A percentile compares a stretch with the other conserved stretches of the same genome.
Evolutionary conservation across 2,113 vertebrate genomes (phyloP).

Genomic region (Ascaphus truei): DNA sequence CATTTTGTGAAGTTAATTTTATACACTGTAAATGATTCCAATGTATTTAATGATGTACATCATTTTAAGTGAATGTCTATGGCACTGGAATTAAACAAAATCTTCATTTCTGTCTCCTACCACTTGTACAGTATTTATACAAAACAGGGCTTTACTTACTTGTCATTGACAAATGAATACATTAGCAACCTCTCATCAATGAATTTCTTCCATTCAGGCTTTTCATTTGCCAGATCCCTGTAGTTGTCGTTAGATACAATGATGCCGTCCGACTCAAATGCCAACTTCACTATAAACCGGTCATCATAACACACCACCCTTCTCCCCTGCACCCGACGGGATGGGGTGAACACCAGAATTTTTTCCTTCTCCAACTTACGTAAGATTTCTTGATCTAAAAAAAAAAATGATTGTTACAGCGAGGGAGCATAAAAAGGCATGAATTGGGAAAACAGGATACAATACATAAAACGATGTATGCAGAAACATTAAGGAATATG

Average conservation of each 20-base stretch:
- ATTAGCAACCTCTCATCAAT: conserved; percentile 93
- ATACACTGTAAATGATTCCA: no score
- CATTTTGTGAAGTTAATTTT: no score
- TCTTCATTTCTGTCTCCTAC: no score
- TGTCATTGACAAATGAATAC: conserved; percentile 98
- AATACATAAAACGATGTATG: no score
- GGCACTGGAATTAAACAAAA: no score
- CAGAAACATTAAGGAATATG: no score
- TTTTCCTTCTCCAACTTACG: conserved; percentile 93
- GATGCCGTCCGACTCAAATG: conserved; percentile 91
- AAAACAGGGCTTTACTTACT: no score
- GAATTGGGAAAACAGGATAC: no score
- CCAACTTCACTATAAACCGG: conserved; percentile 93
- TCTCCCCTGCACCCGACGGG: conserved; percentile 88
- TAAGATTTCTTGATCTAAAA: conserved; percentile 89
- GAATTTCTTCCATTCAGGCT: conserved; percentile 97
- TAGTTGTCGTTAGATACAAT: conserved; percentile 98
- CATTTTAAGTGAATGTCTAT: no score
- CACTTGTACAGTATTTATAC: no score
- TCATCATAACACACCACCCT: conserved; percentile 96
- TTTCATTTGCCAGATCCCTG: conserved; percentile 91
- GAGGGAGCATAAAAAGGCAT: no score
- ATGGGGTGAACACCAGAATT: conserved; percentile 92
- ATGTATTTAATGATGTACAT: no score
- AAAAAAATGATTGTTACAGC: not conserved